Conservation (phyloP, 2,113 vertebrate genomes). For the Gymnogyps californianus region DNA sequence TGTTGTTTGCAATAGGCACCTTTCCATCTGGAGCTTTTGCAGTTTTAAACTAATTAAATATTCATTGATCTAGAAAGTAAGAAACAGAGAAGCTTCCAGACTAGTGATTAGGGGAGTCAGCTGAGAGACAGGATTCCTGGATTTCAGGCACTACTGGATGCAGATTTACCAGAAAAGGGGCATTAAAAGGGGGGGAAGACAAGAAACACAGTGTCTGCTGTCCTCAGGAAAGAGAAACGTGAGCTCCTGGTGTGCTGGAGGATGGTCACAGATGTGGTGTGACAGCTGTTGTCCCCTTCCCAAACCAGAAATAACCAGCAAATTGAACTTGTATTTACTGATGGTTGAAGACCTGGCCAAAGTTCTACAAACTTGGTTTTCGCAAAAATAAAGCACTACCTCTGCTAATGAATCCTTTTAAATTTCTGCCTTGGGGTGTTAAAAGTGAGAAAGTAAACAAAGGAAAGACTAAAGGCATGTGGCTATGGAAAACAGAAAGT, state of each 20-base stretch:
- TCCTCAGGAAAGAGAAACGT: neutral
- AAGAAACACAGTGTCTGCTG: neutral
- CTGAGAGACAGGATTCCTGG: neutral
- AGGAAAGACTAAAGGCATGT: neutral
- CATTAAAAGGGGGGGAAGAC: rapidly evolving
- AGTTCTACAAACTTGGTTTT: neutral
- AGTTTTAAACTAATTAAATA: neutral
- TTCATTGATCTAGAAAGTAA: neutral
- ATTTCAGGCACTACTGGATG: neutral
- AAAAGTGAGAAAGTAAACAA: neutral
- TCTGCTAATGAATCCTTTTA: neutral
- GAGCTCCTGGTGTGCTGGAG: neutral
- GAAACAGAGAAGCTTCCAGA: neutral
- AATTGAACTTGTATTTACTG: neutral
- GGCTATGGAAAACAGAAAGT: neutral
- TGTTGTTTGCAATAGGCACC: neutral
- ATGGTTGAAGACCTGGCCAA: neutral
- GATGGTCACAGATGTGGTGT: neutral
- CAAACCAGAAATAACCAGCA: neutral
- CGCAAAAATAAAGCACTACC: neutral
- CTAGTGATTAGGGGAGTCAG: neutral
- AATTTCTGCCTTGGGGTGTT: neutral
- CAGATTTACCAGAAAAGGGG: neutral
- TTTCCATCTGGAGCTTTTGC: neutral
- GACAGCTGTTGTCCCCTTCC: neutral